Evolutionary conservation across 2,888 invertebrate genomes (phyloP), one percentile per base, ranked within the genome.

Genomic region (Brenthis ino): DNA sequence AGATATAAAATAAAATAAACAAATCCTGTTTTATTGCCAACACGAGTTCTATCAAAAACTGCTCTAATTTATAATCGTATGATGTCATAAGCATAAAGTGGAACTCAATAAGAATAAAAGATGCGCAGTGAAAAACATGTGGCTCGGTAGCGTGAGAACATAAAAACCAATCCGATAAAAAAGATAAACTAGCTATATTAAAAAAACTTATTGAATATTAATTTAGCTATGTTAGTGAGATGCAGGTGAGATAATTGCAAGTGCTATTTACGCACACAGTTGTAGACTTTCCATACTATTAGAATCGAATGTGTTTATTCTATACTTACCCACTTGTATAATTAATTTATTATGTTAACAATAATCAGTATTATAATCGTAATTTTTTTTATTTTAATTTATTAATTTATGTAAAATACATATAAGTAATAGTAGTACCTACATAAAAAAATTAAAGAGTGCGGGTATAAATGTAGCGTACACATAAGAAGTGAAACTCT

Each of bases 81-180:
- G 86, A 88, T 85, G 85, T 85, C 86, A 86, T 84, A 83, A 70
- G 74, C 74, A 73, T 74, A 78, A 74, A 79, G 77, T 81, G 77
- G 75, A 64, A 77, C 79, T 76, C 80, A 85, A 85, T 81, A 85
- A 85, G 82, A 83, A 85, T 79, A 88, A 88, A 90, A 86, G 85
- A 86, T 79, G 81, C 83, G 85, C 87, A 84, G 82, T 85, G 85
- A 85, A 86, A 86, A 89, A 89, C 91, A 91, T 91, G 86, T 91
- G 92, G 89, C 82, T 71, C 73, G 64, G 73, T 79, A 83, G 85
- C 91, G 91, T 92, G 91, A 89, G 92, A 92, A 91, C 83, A 82
- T 85, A 83, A 84, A 85, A 85, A 82, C 75, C 79, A 84, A 82
- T 83, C 76, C 78, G 83, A 86, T 83, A 84, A 83, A 82, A 83